Evolutionary conservation across 2,113 vertebrate genomes (phyloP).

Genomic region (Prolemur simus): DNA sequence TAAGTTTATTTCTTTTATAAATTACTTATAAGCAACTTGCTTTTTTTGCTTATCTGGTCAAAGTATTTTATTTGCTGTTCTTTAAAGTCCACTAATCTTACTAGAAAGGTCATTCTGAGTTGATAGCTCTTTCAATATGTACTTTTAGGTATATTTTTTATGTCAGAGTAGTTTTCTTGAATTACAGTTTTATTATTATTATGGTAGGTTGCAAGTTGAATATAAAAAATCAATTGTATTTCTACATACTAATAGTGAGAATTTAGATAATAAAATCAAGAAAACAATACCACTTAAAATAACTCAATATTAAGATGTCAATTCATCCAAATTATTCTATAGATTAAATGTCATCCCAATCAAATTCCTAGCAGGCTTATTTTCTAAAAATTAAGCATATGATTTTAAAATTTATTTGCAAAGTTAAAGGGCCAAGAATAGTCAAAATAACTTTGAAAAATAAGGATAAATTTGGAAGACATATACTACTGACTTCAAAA

Average conservation of each 20-base stretch:
- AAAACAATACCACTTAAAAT: background rate
- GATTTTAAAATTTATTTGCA: background rate
- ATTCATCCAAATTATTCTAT: background rate
- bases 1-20: slow-evolving; percentile 16
- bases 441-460: background rate
- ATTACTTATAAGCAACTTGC: background rate
- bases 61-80: background rate
- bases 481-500: background rate
- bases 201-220: background rate
- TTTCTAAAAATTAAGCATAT: background rate
- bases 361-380: background rate
- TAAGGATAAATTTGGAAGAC: background rate
- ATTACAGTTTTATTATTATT: background rate
- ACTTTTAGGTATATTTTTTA: background rate
- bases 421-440: background rate
- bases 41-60: background rate
- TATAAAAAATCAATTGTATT: background rate
- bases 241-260: background rate
- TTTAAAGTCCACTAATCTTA: background rate
- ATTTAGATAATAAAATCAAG: background rate
- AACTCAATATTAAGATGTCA: background rate
- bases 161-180: background rate
- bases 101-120: background rate
- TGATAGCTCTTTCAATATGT: background rate
- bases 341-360: background rate